A percentile compares a stretch with the other conserved stretches of the same genome.
Conservation (phyloP, 2,797 vertebrate species). For the Limnodromus scolopaceus region DNA sequence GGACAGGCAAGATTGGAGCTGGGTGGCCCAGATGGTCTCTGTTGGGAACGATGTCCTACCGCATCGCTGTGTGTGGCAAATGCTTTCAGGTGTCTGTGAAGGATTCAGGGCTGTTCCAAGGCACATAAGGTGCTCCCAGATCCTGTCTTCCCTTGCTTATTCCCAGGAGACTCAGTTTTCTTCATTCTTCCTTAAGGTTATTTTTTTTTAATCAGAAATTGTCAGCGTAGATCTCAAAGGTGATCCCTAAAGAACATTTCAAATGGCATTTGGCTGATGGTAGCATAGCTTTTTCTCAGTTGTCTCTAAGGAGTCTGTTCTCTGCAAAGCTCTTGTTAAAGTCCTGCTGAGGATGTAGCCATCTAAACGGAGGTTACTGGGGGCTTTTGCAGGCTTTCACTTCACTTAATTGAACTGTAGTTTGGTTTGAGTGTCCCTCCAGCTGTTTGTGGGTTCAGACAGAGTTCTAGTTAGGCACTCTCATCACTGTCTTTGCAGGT, state of each 20-base stretch:
- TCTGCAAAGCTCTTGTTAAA: neutral
- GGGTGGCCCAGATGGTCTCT: neutral
- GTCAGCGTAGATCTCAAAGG: neutral
- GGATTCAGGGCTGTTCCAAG: neutral
- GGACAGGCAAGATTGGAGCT: neutral
- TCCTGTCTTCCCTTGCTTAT: neutral
- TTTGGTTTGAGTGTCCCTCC: neutral
- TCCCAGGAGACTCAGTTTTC: neutral
- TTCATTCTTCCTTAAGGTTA: neutral
- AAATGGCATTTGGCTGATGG: neutral
- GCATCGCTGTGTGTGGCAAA: fast-evolving
- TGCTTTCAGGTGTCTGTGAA: neutral
- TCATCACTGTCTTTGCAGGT: neutral
- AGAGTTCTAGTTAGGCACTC: neutral
- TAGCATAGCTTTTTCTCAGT: neutral
- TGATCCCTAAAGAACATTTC: neutral
- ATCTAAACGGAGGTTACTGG: neutral
- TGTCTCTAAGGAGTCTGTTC: neutral
- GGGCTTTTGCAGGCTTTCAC: neutral
- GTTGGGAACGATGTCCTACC: neutral
- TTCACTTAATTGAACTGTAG: neutral
- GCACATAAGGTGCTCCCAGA: neutral
- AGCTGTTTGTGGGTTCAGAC: neutral
- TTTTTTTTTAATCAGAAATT: neutral
- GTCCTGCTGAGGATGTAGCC: neutral